phyloP scores from a whole-genome alignment of 1,140 invertebrate species.

The Laodelphax striatellus region DNA sequence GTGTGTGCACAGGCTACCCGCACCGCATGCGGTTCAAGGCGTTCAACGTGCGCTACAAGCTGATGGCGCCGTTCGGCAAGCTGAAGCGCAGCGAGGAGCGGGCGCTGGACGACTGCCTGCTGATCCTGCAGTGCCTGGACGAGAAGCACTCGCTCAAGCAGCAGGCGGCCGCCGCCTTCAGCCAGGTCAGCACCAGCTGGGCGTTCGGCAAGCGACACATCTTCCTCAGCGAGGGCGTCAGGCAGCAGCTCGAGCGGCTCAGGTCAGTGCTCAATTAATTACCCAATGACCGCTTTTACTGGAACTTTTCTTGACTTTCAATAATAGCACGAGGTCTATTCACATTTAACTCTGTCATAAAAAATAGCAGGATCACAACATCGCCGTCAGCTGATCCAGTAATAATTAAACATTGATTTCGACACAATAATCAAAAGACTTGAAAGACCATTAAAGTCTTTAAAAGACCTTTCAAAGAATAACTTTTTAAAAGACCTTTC shows the following conservation, averaged over 20 bases:
- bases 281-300: no score
- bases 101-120: conserved; percentile 63
- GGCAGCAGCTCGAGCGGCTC: conserved; percentile 75
- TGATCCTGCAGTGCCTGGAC: conserved; percentile 54
- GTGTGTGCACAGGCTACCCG: conserved; percentile 52
- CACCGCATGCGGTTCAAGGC: conserved; percentile 91
- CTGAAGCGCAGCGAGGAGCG: conserved; percentile 66
- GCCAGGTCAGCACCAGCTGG: conserved; percentile 56
- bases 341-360: no score
- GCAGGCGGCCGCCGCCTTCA: conserved; percentile 17
- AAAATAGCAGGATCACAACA: no score
- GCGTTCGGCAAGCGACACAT: conserved; percentile 87
- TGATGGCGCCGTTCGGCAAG: conserved; percentile 65
- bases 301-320: no score
- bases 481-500: no score
- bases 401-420: no score
- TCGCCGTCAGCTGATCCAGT: no score
- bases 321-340: no score
- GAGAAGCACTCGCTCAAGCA: conserved; percentile 30
- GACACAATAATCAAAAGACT: no score
- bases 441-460: no score
- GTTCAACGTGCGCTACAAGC: conserved; percentile 76
- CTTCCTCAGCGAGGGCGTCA: conserved; percentile 82
- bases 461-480: no score
- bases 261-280: no score